Base-by-base conservation (phyloP, 2,113 vertebrate species). In the Microcebus ravelobensis region DNA sequence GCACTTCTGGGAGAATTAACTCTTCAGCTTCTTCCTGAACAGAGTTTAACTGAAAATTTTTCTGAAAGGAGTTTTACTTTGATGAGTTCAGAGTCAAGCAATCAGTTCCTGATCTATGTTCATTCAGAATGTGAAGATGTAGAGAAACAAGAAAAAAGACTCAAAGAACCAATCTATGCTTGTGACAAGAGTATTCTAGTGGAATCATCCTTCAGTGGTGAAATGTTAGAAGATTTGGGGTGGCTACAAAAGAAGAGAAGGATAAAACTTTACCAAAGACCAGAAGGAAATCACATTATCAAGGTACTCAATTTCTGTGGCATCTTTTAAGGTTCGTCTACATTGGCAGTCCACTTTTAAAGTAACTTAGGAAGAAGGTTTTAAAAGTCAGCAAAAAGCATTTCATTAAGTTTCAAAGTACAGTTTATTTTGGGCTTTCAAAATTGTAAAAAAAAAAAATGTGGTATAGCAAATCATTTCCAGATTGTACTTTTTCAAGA, bases 211-310 rank as follows among this genome's bases (percentile, higher is more conserved):
- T 98, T 99, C 94, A 97, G 95, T 96, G 95, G 96, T 93, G 98
- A 99, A 87, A 97, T 99, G 34, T 84, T 99, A 97, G 99, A 99
- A 98, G 99, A 99, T 94, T 97, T 99, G 61, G 99, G 99, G n/a
- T 99, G 99, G 99, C 97, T 99, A 91, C 99, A 99, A 96, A 99
- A 99, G 98, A 99, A 99, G 95, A 99, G 98, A 96, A 98, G 99
- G 96, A 97, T 99, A 98, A 98, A 99, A 98, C 98, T 99, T 94
- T 99, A 99, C 96, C 99, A 99, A 92, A 99, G 98, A 87, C 96
- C 98, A 77, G 98, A 98, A 52, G 98, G 98, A 48, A 91, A 50
- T 94, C 96, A 91, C 13, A 92, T 96, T 36, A 96, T 99, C 88
- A 99, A 99, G 99, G 99, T 99, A 98, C 57, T 87, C 2, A 18